These are phyloP conservation scores for Bombus vancouverensis DNA, from an alignment of 1,140 invertebrate genomes.

Conservation along the genomic window DNA sequence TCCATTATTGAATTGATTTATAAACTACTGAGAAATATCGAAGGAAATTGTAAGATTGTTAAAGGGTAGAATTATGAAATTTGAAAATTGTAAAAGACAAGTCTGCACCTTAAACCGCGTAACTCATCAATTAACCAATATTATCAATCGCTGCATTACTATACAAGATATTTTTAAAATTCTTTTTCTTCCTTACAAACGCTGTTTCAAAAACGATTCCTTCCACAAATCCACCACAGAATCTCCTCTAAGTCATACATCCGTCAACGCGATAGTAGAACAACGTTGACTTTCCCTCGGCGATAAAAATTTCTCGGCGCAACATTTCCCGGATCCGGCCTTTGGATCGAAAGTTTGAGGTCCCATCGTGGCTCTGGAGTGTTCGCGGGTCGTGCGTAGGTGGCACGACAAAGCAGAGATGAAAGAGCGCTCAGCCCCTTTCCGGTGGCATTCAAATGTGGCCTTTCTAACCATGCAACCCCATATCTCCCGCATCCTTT, in stretches of 20 bases:
- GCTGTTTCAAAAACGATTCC: background rate
- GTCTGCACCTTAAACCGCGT: no score
- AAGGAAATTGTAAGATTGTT: no score
- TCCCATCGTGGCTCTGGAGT: constrained; percentile 32
- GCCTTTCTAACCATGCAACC: constrained; percentile 74
- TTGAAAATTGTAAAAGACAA: no score
- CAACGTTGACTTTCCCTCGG: background rate
- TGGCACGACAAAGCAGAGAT: constrained; percentile 69
- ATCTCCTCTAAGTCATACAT: background rate
- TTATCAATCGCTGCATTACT: no score
- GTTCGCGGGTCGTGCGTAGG: constrained; percentile 34
- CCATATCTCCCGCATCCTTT: constrained; percentile 75
- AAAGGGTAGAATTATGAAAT: no score
- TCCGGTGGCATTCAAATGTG: constrained; percentile 78
- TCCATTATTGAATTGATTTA: background rate
- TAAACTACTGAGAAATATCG: background rate
- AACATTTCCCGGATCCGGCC: background rate
- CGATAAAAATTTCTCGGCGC: constrained; percentile 14
- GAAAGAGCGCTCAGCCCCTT: constrained; percentile 72
- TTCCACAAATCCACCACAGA: background rate
- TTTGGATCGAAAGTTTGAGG: constrained; percentile 31
- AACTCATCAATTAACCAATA: no score
- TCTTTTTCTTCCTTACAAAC: background rate
- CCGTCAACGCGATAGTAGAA: background rate
- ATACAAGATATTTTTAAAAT: background rate